Base-by-base conservation (phyloP, 1,140 invertebrate genomes). In the Heterodera schachtii region DNA sequence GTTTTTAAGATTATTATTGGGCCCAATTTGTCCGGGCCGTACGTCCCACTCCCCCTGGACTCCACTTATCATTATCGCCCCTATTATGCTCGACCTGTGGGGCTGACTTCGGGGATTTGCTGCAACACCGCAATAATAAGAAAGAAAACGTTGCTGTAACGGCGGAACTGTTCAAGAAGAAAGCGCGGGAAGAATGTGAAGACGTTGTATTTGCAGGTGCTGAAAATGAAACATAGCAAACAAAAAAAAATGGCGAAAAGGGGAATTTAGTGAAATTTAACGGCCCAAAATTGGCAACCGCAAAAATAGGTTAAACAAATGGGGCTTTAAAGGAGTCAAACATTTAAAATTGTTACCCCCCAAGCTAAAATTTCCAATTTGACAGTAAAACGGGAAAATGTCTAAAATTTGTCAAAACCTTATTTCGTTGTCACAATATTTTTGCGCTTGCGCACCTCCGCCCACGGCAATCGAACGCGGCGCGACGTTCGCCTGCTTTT, bases 131-230 rank as follows among this genome's bases (percentile, higher is more conserved):
- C 96, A 90, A 98, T 97, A 90, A 96, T 94, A 79, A 98, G 92
- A 92, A 98, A 98, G 93, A 98, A 98, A 89, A 96, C 95, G 91
- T 98, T 98, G 70, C 95, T 95, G 92, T 97, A 98, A 83, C 95
- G 93, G 84, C 95, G 93, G 91, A 98, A 98, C 91, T 98, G 96
- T 92, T 98, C 96, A 90, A 96, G 96, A 78, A 98, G 93, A 91
- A 98, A 98, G 90, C 95, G 93, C 49, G 96, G 96, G 87, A 98
- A 90, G 92, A 98, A 98, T 81, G 95, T 94, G 73, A 95, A 86
- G 78, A 88, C 90, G 91, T 94, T 95, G 92, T 98, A 98, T 92
- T 98, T 98, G 87, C 95, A 95, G 60, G 96, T 98, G 67, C 85
- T 86, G 69, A 52, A 52, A 52, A 52, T 31, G 16, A 52, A 52